Evolutionary conservation across 2,113 vertebrate genomes (phyloP), one percentile per base, ranked within the genome.

Genomic region (Syngnathus typhle): DNA sequence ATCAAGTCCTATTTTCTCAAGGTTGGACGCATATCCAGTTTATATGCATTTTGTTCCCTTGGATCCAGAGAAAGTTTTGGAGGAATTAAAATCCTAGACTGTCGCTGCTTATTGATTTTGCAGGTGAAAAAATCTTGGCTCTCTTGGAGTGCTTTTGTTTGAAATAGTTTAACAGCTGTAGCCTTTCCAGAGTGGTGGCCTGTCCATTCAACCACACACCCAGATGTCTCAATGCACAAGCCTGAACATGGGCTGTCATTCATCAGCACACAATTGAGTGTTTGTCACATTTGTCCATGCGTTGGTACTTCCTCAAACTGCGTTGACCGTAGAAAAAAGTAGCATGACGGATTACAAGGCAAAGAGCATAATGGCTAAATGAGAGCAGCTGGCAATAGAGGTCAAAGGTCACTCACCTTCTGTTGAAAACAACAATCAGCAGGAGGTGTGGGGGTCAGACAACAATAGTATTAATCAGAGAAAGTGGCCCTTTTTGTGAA

Each of bases 401-500:
- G 75, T 75, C 84, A 83, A 18, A 84, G 73, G 77, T 74, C 75
- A 67, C 58, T 51, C 27, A 69, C 68, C 72, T 59, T 51, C 65
- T 69, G 72, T 68, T 60, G 23, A 41, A 62, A 68, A 76, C 66
- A 84, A 77, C 81, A 78, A 74, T 75, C 71, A 69, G 80, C 73
- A 68, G 75, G 81, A 83, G 77, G 79, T 67, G 46, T 64, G 16
- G 68, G 68, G 44, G 75, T 84, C 77, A n/a, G 38, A 72, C 16
- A 79, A 87, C 84, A 86, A 85, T 84, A 60, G 69, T 84, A 85
- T 84, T 80, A 80, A 89, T 85, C 64, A 72, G 72, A 46, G 74
- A 80, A 82, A 82, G 71, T 77, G 71, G 78, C 65, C 70, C 70
- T 39, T 38, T 82, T 87, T 87, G 85, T 88, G 68, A 62, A 58